Evolutionary conservation across 35 echinoderm and acorn worm genomes (phyloP), one percentile per base, ranked within the genome.

Genomic region (Ptychodera flava): DNA sequence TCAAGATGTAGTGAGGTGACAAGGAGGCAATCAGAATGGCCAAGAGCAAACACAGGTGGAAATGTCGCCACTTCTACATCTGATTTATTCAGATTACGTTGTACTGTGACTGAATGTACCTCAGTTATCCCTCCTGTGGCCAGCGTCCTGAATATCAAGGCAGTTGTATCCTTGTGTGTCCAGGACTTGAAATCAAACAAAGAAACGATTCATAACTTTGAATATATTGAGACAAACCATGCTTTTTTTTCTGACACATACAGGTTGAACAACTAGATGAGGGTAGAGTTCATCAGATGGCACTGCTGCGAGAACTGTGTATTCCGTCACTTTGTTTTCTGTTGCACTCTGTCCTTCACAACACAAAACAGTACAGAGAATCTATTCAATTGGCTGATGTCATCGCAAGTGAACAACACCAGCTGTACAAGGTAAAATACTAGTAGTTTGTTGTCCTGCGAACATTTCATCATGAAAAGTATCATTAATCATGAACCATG

Each of bases 351-450:
- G 95, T 98, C 28, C 82, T 98, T 0, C 92, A 97, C 84, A 88
- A 89, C 36, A 90, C 89, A 85, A 88, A 78, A 0, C 92, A 89
- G 36, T 97, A 87, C 82, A 84, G 82, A 33, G 89, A 94, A 29
- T 91, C 89, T 85, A 1, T 97, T 14, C 81, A 80, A n/a, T 83
- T 97, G 31, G 95, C 95, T 77, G 95, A 97, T 53, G 82, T 91
- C 33, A 90, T 97, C n/a, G 95, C 95, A 53, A 93, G 92, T 0
- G 95, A 97, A 79, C 83, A 94, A 79, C 84, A 92, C 37, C 92
- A 97, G 78, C 88, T 97, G 0, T 97, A 97, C 79, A 94, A 89
- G 89, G 95, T 94, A 79, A 80, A 85, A n/a, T n/a, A n/a, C n/a
- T n/a, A 12, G 22, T 64, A 22, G 45, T 6, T 12, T 64, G 45